Base-by-base conservation (phyloP, 2,888 invertebrate genomes). In the Ophion ventricosus region DNA sequence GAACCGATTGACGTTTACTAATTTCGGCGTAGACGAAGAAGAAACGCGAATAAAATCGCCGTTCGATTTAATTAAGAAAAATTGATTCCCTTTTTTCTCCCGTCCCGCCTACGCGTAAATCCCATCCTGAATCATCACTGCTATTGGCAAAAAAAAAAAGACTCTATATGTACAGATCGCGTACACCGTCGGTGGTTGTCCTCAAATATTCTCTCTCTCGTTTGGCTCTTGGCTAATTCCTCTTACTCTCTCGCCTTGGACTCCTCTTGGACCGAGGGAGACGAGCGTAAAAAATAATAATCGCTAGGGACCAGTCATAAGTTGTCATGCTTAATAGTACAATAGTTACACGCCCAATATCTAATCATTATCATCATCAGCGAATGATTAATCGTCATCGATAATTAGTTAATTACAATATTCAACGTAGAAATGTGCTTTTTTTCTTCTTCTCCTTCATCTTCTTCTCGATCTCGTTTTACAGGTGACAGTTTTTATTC, bases 281-380 rank as follows among this genome's bases (percentile, higher is more conserved):
- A 89, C 83, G 88, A 91, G 90, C 88, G 86, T 87, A 89, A 91
- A 88, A 89, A 86, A 88, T 88, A 88, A 88, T 87, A 89, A 88
- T 89, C 88, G 90, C 89, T 90, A 90, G 88, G 88, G 90, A 90
- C 90, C 91, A 92, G 90, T 92, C 91, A 88, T 90, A 91, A 91
- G 88, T 91, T 91, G 92, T 90, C 90, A 89, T 91, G 90, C 89
- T 91, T 77, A 90, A 90, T 90, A 89, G 86, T 89, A 89, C 88
- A 90, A 87, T 90, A 91, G 89, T 91, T 90, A 90, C 88, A 90
- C 88, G 90, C 87, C 87, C 86, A 88, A 85, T 90, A 91, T 88
- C 84, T 80, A 74, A 66, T 86, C 83, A 43, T 75, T 57, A 74
- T 74, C 10, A 20, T 67, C 25, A 66, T 67, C 63, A 64, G 82